Base-by-base conservation (phyloP, 2,888 invertebrate genomes). In the Zygogramma bicolorata region DNA sequence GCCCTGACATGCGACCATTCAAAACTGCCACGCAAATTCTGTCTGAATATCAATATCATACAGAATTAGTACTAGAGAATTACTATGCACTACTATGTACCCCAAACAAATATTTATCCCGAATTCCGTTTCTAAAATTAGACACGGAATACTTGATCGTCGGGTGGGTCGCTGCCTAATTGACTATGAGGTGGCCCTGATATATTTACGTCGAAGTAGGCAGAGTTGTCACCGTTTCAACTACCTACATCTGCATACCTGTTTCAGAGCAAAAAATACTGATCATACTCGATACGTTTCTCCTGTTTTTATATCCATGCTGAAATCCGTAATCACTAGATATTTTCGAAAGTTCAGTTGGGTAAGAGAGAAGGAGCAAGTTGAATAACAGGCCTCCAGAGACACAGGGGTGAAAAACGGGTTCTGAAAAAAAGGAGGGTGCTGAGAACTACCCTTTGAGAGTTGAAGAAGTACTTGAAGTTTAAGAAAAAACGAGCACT, bases 101-200 rank as follows among this genome's bases (percentile, higher is more conserved):
- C 53, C 46, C 53, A 53, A 53, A 53, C 53, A 53, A 53, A 53
- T 53, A 53, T 53, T 53, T 53, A 53, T 53, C 53, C 53, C 27
- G 53, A 27, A 53, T 53, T 53, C 53, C 53, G 7, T n/a, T 4
- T 25, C 53, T 53, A 53, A 53, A 53, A 25, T 53, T 53, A 53
- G 27, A 53, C 53, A 25, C 15, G n/a, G n/a, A n/a, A 53, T 53
- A 27, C 53, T 53, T 53, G 7, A 53, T n/a, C 22, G 53, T 53
- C 53, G 53, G 1, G 27, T 27, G 13, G 53, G 22, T 53, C 27
- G 53, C 25, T 13, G 5, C 4, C 27, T 27, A 53, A 53, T 53
- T 27, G 53, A 53, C 22, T 53, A n/a, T 53, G 10, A n/a, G n/a
- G n/a, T 53, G 53, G 22, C n/a, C 53, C 53, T 13, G 53, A 53